Conservation (phyloP, 2,888 invertebrate species). For the Stenoptilia bipunctidactyla region DNA sequence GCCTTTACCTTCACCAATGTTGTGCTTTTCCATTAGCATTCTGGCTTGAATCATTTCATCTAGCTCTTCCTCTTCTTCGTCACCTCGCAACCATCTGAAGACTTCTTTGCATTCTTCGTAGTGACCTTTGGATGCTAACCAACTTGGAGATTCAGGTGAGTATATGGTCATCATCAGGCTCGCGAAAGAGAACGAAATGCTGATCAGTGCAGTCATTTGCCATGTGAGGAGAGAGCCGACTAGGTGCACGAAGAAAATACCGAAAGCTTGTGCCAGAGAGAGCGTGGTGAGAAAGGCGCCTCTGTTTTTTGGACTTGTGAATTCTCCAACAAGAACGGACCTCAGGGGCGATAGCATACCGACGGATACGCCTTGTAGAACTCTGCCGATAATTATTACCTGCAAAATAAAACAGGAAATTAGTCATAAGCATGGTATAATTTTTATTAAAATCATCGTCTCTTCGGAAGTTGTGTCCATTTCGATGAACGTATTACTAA, state of each 20-base stretch:
- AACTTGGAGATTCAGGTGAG: slow-evolving; percentile 74
- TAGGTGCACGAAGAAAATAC: slow-evolving; percentile 72
- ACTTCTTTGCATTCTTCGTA: slow-evolving; percentile 64
- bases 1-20: slow-evolving; percentile 4
- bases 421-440: too few relatives aligned
- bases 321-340: slow-evolving; percentile 67
- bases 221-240: slow-evolving; percentile 72
- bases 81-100: slow-evolving; percentile 70
- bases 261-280: slow-evolving; percentile 69
- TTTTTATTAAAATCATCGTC: too few relatives aligned
- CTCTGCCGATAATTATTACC: slow-evolving; percentile 10
- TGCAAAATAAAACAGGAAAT: slow-evolving; percentile 8
- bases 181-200: slow-evolving; percentile 44
- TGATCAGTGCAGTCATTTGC: slow-evolving; percentile 64
- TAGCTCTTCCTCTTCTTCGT: slow-evolving; percentile 44
- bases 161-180: slow-evolving; percentile 46
- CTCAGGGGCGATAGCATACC: slow-evolving; percentile 61
- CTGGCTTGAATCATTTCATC: slow-evolving; percentile 38
- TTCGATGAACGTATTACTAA: too few relatives aligned
- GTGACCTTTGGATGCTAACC: slow-evolving; percentile 69
- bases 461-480: too few relatives aligned
- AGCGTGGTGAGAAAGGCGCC: slow-evolving; percentile 72
- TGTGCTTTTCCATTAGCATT: slow-evolving; percentile 19
- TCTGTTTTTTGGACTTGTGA: slow-evolving; percentile 70
- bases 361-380: slow-evolving; percentile 44